Evolutionary conservation across 2,113 vertebrate genomes (phyloP).

Genomic region (Campylomormyrus numenius): DNA sequence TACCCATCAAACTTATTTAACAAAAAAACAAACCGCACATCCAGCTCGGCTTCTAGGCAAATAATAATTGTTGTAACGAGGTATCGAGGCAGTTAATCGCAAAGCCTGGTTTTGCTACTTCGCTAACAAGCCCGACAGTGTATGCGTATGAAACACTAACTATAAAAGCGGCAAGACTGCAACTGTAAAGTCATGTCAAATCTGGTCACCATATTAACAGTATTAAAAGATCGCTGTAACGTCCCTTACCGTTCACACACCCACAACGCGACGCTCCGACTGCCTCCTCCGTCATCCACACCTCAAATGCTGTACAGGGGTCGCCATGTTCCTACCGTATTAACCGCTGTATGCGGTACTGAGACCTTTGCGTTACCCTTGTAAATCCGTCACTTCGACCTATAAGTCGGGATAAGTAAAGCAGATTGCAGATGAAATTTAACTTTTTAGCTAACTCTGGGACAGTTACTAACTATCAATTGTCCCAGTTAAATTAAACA

Average conservation of each 20-base stretch:
- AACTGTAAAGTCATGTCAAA: neutral
- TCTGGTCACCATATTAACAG: neutral
- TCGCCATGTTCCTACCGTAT: slow-evolving; percentile 21
- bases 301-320: neutral
- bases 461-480: neutral
- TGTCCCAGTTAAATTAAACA: neutral
- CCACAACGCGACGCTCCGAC: neutral
- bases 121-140: neutral
- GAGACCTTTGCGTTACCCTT: neutral
- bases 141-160: neutral
- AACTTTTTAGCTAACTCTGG: neutral
- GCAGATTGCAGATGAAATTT: neutral
- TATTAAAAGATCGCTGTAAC: neutral
- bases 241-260: neutral
- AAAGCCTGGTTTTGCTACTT: neutral
- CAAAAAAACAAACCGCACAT: neutral
- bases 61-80: neutral
- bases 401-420: neutral
- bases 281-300: neutral
- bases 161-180: neutral
- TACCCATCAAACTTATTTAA: neutral
- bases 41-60: neutral
- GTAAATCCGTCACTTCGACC: neutral
- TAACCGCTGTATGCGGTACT: neutral
- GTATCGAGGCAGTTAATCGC: neutral